Conservation (phyloP, 2,888 invertebrate species). For the Pachycephus smyrnensis region DNA sequence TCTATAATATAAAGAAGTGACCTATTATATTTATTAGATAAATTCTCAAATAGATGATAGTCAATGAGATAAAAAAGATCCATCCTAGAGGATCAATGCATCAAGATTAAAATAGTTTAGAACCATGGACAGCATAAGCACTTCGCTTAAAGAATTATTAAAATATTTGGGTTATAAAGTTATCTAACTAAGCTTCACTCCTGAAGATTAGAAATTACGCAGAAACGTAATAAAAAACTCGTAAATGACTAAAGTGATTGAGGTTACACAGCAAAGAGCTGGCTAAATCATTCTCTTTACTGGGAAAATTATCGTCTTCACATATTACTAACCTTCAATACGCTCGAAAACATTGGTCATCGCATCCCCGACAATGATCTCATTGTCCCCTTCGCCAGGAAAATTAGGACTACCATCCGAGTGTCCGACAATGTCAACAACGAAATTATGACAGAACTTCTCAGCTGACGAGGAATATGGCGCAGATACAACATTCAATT, state of each 20-base stretch:
- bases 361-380: constrained; percentile 25
- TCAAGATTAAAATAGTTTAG: background rate
- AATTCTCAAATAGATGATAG: background rate
- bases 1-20: background rate
- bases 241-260: background rate
- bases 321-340: constrained; percentile 41
- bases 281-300: constrained; percentile 22
- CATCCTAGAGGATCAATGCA: background rate
- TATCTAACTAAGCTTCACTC: background rate
- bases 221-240: background rate
- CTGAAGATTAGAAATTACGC: background rate
- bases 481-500: background rate
- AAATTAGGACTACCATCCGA: constrained; percentile 3
- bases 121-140: background rate
- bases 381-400: constrained; percentile 24
- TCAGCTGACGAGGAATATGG: constrained; percentile 21
- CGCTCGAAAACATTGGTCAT: constrained; percentile 47
- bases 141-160: background rate
- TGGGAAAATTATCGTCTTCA: constrained; percentile 12
- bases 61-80: background rate
- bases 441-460: constrained; percentile 28
- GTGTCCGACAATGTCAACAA: constrained; percentile 15
- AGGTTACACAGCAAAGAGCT: constrained; percentile 1
- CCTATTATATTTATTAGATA: background rate
- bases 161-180: background rate